Evolutionary conservation across 1,140 invertebrate genomes (phyloP).

Genomic region (Diachasma alloeum): DNA sequence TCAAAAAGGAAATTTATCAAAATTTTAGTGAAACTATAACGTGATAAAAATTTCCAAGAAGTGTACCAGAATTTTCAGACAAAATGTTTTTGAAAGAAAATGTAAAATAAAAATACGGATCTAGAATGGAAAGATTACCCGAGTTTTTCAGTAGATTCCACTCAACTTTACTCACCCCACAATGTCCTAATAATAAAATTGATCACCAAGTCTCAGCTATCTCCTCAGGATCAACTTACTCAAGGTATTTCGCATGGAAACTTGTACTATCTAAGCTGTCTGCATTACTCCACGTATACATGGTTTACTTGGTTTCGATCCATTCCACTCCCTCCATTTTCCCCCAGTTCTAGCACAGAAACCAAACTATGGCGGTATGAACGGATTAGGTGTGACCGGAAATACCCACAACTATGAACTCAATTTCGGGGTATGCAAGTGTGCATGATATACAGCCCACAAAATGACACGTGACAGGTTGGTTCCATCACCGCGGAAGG

Average conservation of each 20-base stretch:
- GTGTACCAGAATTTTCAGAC: too few species aligned
- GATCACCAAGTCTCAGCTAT: background rate
- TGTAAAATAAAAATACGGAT: too few species aligned
- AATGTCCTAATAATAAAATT: constrained; percentile 17
- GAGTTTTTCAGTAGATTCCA: too few species aligned
- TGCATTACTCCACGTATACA: background rate
- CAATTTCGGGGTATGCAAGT: background rate
- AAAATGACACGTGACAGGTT: background rate
- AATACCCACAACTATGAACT: constrained; percentile 2
- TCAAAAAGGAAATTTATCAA: too few species aligned
- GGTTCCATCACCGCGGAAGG: background rate
- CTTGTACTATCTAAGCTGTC: constrained; percentile 2
- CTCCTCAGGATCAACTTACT: background rate
- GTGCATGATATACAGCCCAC: background rate
- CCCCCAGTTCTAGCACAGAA: background rate
- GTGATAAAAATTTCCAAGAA: too few species aligned
- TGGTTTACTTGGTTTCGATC: background rate
- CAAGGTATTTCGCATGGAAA: constrained; percentile 11
- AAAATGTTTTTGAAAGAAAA: too few species aligned
- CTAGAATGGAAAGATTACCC: too few species aligned
- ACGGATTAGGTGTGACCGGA: background rate
- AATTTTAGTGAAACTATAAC: too few species aligned
- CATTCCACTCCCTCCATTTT: background rate
- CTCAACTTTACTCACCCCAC: background rate
- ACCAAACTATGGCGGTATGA: background rate